These are phyloP conservation scores for Neogobius melanostomus DNA, from an alignment of 2,113 vertebrate genomes.

Conservation along the genomic window DNA sequence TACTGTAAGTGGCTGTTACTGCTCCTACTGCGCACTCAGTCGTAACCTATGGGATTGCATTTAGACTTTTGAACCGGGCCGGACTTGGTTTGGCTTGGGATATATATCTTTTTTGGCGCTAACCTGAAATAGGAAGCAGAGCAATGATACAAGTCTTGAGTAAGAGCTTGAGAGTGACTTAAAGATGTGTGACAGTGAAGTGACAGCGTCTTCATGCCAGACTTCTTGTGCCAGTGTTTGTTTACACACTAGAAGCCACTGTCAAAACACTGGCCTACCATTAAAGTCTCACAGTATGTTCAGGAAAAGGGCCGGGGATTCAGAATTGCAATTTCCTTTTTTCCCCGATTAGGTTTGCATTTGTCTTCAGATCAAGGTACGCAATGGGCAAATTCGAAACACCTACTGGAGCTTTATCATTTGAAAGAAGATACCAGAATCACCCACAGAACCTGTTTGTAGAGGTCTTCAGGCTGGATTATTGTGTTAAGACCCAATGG, in stretches of 20 bases:
- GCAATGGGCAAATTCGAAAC: no score
- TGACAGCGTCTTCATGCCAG: slow-evolving; percentile 18
- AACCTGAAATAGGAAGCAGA: background rate
- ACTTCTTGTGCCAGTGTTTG: slow-evolving; percentile 9
- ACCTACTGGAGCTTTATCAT: no score
- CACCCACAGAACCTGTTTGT: no score
- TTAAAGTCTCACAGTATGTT: background rate
- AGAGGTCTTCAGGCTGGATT: no score
- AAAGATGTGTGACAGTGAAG: slow-evolving; percentile 15
- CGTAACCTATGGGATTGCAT: background rate
- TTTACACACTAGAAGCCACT: background rate
- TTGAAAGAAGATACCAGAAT: no score
- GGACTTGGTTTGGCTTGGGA: background rate
- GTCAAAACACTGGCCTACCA: background rate
- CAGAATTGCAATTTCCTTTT: no score
- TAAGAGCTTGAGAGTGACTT: slow-evolving; percentile 3
- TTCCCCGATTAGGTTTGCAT: no score
- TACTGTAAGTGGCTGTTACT: background rate
- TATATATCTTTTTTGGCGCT: background rate
- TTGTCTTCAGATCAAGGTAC: no score
- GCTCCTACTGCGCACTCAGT: background rate
- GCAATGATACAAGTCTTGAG: background rate
- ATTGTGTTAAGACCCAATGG: no score
- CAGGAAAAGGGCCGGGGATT: background rate
- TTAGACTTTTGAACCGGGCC: background rate